Base-by-base conservation (phyloP, 2,797 vertebrate genomes). In the Rhynchotus rufescens region DNA sequence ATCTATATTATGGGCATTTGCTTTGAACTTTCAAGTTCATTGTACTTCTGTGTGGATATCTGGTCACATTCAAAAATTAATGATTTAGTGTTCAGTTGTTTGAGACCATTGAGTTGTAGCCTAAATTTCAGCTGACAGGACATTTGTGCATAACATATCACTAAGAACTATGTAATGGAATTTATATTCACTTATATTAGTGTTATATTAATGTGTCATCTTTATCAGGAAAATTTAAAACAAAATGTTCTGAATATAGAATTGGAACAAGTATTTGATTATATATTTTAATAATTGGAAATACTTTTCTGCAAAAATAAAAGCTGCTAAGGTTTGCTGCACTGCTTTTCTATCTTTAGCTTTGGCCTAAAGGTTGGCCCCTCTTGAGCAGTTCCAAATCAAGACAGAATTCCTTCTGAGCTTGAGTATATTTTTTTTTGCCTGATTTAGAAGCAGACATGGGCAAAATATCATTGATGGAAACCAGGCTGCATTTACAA, bases 1-100 rank as follows among this genome's bases (percentile, higher is more conserved):
- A 62, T 88, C 75, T 80, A 4, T 86, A 79, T 85, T 76, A 93
- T 78, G 81, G 40, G 47, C 84, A 81, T 92, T 90, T 94, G 38
- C 71, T 61, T 73, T 89, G 30, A 89, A 82, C 84, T 44, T 92
- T 88, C 93, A 95, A 36, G 9, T 92, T 91, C 28, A 4, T 81
- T 34, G 34, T 80, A 9, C 62, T 90, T 81, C 47, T 95, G 52
- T 30, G 62, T 88, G 61, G 57, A 21, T 94, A 92, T 95, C 57
- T 61, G 60, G 44, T 95, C 94, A 78, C 57, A 16, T 83, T 86
- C 36, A 66, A 64, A 38, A 86, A 61, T 80, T 84, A 72, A 38
- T 84, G 2, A 93, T 93, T 91, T 91, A 82, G 92, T 67, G 80
- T 81, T 45, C 59, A 77, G 44, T 94, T 94, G 65, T 86, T 90